phyloP scores from a whole-genome alignment of 2,113 vertebrate genomes.

The Enhydra lutris region DNA sequence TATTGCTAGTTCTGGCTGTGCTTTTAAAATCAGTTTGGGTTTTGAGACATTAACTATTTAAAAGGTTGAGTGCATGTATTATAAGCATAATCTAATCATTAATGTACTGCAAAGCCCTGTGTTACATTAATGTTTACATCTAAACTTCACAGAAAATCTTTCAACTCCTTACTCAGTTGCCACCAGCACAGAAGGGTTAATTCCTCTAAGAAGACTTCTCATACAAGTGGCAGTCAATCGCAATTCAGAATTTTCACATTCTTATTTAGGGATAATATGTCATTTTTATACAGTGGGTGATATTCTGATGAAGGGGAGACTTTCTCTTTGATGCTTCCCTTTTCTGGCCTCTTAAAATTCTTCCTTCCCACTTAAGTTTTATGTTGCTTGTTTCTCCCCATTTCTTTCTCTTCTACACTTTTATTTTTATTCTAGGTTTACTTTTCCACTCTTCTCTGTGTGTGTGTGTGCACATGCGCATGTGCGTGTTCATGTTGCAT shows the following conservation, averaged over 20 bases:
- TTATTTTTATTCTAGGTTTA: slow-evolving; percentile 27
- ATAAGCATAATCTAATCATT: slow-evolving; percentile 62
- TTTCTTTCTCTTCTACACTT: slow-evolving; percentile 17
- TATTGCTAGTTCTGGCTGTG: not conserved
- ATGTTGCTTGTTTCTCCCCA: slow-evolving; percentile 30
- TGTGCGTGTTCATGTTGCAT: not conserved
- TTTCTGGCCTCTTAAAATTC: slow-evolving; percentile 48
- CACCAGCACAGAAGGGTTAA: slow-evolving; percentile 72
- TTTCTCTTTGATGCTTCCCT: slow-evolving; percentile 54
- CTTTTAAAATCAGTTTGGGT: slow-evolving; percentile 51
- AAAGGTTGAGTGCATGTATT: slow-evolving; percentile 45
- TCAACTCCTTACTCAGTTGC: slow-evolving; percentile 65
- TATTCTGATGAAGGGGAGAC: slow-evolving; percentile 27
- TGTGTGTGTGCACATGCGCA: not conserved
- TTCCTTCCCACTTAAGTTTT: slow-evolving; percentile 47
- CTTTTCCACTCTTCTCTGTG: not conserved
- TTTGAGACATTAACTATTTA: slow-evolving; percentile 52
- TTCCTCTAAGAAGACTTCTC: slow-evolving; percentile 79
- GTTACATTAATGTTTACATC: slow-evolving; percentile 71
- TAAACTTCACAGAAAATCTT: slow-evolving; percentile 66
- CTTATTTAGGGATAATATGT: slow-evolving; percentile 49
- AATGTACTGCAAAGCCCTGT: slow-evolving; percentile 63
- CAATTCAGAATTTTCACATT: slow-evolving; percentile 71
- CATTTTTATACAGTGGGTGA: slow-evolving; percentile 41
- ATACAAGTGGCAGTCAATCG: slow-evolving; percentile 75